Evolutionary conservation across 2,888 invertebrate species (phyloP), one percentile per base, ranked within the genome.

Genomic region (Netelia melanura): DNA sequence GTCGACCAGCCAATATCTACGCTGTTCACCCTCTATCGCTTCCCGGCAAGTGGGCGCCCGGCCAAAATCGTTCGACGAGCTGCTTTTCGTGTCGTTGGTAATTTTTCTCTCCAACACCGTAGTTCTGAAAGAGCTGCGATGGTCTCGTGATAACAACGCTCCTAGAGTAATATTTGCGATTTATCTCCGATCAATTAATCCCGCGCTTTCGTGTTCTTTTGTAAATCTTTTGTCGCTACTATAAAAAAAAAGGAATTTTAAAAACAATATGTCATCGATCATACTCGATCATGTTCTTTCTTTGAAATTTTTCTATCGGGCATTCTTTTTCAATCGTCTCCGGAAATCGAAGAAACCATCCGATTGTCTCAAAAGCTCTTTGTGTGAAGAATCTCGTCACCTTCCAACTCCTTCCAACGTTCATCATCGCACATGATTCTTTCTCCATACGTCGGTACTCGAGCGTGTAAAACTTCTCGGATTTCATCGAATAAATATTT

Each of bases 401-500:
- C 56, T n/a, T 44, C 11, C 44, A 72, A 61, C 21, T 61, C n/a
- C 38, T 44, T 44, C 11, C 68, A 72, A 61, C 68, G 14, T 67
- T 77, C 14, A 67, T 67, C 30, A 14, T 54, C 44, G 14, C 58
- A 68, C 30, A 25, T 44, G 9, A 25, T 52, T 25, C 10, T 54
- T 17, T n/a, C 21, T 52, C 56, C 17, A 65, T 38, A n/a, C 38
- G 48, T 54, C 48, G 30, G 44, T 44, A 56, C 38, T 64, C 64
- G n/a, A 52, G 23, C 30, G 52, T 54, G 30, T 38, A 38, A 38
- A 38, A 44, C n/a, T 48, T 78, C 23, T 54, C 11, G 2, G 11
- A 58, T 81, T 67, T 48, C 52, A 58, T 25, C 61, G 61, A 67
- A 78, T 74, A 74, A 84, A 81, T 81, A 81, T 84, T 77, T 81